Evolutionary conservation across 2,888 invertebrate species (phyloP).

Genomic region (Blera fallax): DNA sequence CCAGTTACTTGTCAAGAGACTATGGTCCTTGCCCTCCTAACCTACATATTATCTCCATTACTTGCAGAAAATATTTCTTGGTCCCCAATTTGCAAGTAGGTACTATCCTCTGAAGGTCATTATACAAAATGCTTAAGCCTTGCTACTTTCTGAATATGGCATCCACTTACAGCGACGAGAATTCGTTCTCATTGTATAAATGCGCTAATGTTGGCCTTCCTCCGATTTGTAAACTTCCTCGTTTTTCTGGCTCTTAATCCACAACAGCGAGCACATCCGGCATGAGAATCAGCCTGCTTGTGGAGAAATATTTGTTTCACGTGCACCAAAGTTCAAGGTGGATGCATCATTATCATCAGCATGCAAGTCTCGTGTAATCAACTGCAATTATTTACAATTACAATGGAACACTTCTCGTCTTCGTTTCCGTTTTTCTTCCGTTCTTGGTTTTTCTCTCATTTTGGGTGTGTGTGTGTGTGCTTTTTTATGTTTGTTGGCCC

Average conservation of each 20-base stretch:
- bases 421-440: conserved; percentile 42
- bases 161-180: neutral
- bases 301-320: conserved; percentile 18
- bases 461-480: neutral
- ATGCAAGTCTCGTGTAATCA: conserved; percentile 63
- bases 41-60: conserved; percentile 3
- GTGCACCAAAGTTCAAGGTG: conserved; percentile 66
- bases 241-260: conserved; percentile 1
- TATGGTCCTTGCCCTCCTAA: neutral
- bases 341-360: conserved; percentile 67
- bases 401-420: conserved; percentile 46
- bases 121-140: neutral
- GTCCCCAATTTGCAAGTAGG: neutral
- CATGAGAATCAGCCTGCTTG: conserved; percentile 7
- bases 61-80: neutral
- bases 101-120: neutral
- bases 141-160: neutral
- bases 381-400: conserved; percentile 69
- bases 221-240: conserved; percentile 20
- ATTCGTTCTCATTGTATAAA: conserved; percentile 3
- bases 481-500: conserved; percentile 32
- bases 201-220: conserved; percentile 34
- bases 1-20: neutral
- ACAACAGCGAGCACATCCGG: conserved; percentile 28
- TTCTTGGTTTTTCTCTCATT: neutral